Conservation (phyloP, 2,797 vertebrate genomes). For the Choloepus didactylus region DNA sequence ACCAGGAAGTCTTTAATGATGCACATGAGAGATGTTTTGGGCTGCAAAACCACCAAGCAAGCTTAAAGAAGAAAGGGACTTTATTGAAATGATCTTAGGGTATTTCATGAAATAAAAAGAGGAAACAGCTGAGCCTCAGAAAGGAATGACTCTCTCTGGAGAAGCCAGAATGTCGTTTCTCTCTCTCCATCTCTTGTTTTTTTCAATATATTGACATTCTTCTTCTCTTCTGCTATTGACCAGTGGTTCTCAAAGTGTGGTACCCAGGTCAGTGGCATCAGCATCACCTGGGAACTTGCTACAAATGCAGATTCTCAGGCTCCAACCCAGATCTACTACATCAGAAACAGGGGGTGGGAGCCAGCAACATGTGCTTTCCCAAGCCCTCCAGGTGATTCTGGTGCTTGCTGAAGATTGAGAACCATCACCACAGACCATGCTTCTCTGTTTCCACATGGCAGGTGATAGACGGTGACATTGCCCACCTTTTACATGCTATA, state of each 20-base stretch:
- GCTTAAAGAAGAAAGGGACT: not conserved
- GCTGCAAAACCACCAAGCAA: not conserved
- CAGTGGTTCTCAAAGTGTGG: not conserved
- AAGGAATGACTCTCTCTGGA: not conserved
- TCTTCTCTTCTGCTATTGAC: not conserved
- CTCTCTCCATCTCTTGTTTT: not conserved
- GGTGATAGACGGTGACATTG: not conserved
- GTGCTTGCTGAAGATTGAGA: not conserved
- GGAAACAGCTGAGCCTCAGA: not conserved
- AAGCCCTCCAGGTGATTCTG: not conserved
- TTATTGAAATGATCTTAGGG: not conserved
- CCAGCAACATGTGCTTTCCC: not conserved
- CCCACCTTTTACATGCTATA: not conserved
- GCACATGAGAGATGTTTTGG: not conserved
- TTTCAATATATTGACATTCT: not conserved
- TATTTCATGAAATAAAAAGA: constrained; percentile 7
- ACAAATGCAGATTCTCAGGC: not conserved
- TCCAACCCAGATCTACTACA: not conserved
- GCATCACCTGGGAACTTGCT: not conserved
- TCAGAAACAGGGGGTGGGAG: not conserved
- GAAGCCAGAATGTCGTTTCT: not conserved
- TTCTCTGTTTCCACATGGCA: not conserved
- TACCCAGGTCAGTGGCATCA: not conserved
- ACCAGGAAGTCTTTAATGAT: not conserved
- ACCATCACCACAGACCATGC: no score